These are phyloP conservation scores for Chaetops frenatus DNA, from an alignment of 2,113 vertebrate species.

Conservation along the genomic window DNA sequence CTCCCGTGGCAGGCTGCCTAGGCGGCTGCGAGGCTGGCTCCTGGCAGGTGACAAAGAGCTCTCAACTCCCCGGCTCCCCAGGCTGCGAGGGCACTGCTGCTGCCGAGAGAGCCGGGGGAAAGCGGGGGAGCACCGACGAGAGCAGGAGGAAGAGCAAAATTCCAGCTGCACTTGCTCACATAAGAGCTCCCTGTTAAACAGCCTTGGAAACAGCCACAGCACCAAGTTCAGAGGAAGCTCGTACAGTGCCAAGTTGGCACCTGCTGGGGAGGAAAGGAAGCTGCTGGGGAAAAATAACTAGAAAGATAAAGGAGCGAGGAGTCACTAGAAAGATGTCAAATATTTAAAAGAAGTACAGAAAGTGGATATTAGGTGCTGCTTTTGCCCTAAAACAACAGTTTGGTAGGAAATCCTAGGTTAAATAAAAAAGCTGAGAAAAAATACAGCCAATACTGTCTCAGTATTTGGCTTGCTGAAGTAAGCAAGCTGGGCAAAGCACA, in stretches of 20 bases:
- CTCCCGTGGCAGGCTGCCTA: not conserved
- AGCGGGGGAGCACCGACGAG: not conserved
- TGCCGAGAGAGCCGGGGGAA: not conserved
- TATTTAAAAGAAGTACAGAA: not conserved
- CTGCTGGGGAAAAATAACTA: not conserved
- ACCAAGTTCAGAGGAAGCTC: slow-evolving; percentile 51
- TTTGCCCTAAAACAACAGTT: not conserved
- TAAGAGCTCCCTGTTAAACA: slow-evolving; percentile 57
- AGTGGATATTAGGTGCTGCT: not conserved
- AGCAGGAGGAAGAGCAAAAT: not conserved
- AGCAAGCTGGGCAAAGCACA: not conserved
- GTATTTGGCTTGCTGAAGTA: not conserved
- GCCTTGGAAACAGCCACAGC: slow-evolving; percentile 13
- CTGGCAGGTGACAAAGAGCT: not conserved
- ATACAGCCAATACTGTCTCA: rapidly evolving
- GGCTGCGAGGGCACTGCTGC: not conserved
- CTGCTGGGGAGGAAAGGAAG: slow-evolving; percentile 46
- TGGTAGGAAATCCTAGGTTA: not conserved
- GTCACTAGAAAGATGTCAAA: not conserved
- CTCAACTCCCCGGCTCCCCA: not conserved
- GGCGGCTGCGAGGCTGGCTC: not conserved
- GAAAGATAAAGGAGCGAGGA: not conserved
- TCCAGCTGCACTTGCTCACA: slow-evolving; percentile 57
- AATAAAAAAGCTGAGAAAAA: not conserved
- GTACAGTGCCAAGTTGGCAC: slow-evolving; percentile 44